Percentiles rank a stretch among this genome's conserved stretches.
Evolutionary conservation across 2,113 vertebrate genomes (phyloP).

Genomic region (Takifugu flavidus): DNA sequence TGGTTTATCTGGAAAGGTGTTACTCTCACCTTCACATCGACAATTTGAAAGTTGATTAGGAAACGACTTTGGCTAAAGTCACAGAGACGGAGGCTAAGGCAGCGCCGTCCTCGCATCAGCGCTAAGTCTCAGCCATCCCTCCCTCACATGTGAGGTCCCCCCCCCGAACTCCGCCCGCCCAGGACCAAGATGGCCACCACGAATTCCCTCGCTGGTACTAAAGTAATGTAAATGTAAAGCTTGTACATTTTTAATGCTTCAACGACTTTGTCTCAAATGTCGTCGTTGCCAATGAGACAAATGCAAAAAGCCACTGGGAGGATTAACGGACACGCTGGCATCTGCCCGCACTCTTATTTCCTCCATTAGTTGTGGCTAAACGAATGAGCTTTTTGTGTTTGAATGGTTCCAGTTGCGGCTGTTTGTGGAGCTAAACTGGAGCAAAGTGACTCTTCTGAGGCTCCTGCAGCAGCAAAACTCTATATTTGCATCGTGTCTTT

Average conservation of each 20-base stretch:
- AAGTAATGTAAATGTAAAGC: too few species aligned
- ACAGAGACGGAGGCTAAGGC: constrained; percentile 12
- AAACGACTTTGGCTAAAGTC: constrained; percentile 62
- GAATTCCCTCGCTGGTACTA: constrained; percentile 24
- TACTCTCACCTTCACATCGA: constrained; percentile 44
- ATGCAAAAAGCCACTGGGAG: constrained; percentile 6
- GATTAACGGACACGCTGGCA: constrained; percentile 31
- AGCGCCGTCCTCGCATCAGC: constrained; percentile 34
- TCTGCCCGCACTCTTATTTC: neutral
- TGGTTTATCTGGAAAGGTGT: constrained; percentile 51
- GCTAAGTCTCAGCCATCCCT: constrained; percentile 15
- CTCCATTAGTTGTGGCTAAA: too few species aligned
- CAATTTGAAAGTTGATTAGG: constrained; percentile 60
- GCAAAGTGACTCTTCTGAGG: too few species aligned
- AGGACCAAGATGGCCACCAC: constrained; percentile 24
- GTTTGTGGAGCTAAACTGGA: neutral
- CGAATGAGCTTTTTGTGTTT: too few species aligned
- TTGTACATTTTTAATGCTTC: constrained; percentile 39
- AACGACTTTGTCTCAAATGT: constrained; percentile 56
- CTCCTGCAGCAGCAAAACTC: neutral
- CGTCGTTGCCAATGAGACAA: constrained; percentile 19
- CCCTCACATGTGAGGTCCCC: constrained; percentile 2
- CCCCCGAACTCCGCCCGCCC: neutral
- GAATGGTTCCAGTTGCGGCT: too few species aligned
- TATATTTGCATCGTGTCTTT: neutral